These are phyloP conservation scores for Mythimna albipuncta DNA, from an alignment of 2,888 invertebrate species.

Conservation along the genomic window DNA sequence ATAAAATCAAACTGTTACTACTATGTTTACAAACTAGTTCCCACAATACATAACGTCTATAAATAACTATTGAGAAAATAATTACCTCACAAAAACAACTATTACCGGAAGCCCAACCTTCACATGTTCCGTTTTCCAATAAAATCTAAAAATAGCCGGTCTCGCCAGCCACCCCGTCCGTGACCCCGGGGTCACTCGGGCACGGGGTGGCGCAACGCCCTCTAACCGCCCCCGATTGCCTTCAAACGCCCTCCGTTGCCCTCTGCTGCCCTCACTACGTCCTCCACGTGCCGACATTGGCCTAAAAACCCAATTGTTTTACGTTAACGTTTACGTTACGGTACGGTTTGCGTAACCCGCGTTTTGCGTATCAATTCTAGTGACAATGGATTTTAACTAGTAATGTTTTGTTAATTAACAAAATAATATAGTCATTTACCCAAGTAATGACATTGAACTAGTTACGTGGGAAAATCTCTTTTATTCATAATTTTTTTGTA, in stretches of 20 bases:
- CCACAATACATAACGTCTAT: no score
- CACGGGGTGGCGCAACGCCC: constrained; percentile 60
- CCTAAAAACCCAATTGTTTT: constrained; percentile 64
- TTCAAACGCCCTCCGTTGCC: constrained; percentile 53
- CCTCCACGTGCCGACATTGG: constrained; percentile 65
- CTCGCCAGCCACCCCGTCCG: constrained; percentile 36
- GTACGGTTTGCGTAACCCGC: constrained; percentile 38
- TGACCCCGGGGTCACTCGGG: constrained; percentile 66
- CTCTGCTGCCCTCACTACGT: constrained; percentile 52
- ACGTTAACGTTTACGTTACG: constrained; percentile 51
- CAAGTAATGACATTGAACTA: constrained; percentile 65
- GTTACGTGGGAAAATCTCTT: constrained; percentile 63
- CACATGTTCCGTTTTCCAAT: constrained; percentile 1
- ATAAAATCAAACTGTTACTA: background rate
- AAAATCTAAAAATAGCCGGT: constrained; percentile 46
- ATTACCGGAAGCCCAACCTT: background rate
- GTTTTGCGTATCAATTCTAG: constrained; percentile 31
- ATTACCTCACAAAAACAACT: background rate
- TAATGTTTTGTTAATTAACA: constrained; percentile 55
- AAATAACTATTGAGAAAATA: background rate
- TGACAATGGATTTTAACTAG: constrained; percentile 34
- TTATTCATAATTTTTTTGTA: constrained; percentile 25
- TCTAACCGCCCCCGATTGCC: constrained; percentile 50
- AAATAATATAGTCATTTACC: constrained; percentile 51
- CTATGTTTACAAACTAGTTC: background rate